A percentile compares a stretch with the other conserved stretches of the same genome.
These are phyloP conservation scores for Crossocerus cetratus DNA, from an alignment of 2,888 invertebrate species.

Conservation along the genomic window DNA sequence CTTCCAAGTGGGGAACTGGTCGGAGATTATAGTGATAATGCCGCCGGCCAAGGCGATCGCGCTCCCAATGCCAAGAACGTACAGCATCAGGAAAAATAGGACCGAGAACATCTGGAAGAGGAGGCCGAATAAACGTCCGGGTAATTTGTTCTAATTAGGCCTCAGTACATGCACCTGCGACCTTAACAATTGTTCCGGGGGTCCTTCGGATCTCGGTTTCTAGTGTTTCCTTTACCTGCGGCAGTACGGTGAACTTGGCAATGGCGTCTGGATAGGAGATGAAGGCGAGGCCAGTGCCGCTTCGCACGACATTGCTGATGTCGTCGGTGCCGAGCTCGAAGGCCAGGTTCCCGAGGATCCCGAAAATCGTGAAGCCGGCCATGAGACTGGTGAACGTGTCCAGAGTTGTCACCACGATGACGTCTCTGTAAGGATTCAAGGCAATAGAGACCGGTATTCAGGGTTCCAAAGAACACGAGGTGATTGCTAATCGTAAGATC, in stretches of 20 bases:
- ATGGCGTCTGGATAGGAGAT: constrained; percentile 92
- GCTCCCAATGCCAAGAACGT: constrained; percentile 78
- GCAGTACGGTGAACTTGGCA: constrained; percentile 84
- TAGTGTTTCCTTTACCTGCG: constrained; percentile 66
- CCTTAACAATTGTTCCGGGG: not conserved
- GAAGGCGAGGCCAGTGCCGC: constrained; percentile 89
- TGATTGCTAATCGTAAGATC: not conserved
- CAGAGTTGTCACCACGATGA: constrained; percentile 88
- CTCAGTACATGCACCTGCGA: no score
- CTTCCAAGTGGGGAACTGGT: constrained; percentile 75
- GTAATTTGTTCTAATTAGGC: no score
- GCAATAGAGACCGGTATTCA: constrained; percentile 5
- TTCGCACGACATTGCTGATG: constrained; percentile 83
- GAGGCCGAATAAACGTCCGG: constrained; percentile 8
- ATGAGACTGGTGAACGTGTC: constrained; percentile 91
- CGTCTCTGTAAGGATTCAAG: constrained; percentile 78
- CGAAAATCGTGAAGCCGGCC: constrained; percentile 90
- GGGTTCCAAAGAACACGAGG: not conserved
- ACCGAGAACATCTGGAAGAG: constrained; percentile 77
- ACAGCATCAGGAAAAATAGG: constrained; percentile 79
- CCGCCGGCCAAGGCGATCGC: constrained; percentile 76
- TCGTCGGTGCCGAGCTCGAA: constrained; percentile 81
- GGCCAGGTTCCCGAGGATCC: constrained; percentile 89
- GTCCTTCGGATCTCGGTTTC: not conserved
- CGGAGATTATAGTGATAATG: constrained; percentile 76